Evolutionary conservation across 2,797 vertebrate genomes (phyloP).

Genomic region (Syngnathus rostellatus): DNA sequence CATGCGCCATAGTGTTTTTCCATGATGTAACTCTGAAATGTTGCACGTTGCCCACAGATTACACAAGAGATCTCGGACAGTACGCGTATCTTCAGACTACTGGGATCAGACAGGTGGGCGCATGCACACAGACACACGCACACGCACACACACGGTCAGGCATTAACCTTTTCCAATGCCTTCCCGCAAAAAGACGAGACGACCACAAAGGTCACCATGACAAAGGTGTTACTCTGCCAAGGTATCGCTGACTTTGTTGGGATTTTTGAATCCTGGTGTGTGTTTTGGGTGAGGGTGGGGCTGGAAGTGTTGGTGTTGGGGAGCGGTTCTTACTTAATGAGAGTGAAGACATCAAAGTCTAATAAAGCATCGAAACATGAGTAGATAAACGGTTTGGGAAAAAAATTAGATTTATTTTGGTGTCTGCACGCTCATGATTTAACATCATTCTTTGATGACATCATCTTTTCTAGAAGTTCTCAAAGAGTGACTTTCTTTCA

Average conservation of each 20-base stretch:
- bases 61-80: conserved; percentile 98
- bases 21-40: background rate
- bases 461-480: background rate
- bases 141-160: conserved; percentile 8
- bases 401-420: background rate
- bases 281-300: too few species aligned
- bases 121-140: conserved; percentile 2
- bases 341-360: conserved; percentile 9
- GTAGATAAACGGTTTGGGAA: background rate
- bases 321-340: conserved; percentile 4
- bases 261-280: conserved; percentile 21
- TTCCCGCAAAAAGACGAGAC: conserved; percentile 49
- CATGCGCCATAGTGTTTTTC: background rate
- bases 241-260: conserved; percentile 50
- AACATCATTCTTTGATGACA: background rate
- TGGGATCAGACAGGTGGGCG: conserved; percentile 93
- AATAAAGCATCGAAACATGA: background rate
- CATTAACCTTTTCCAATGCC: conserved; percentile 53
- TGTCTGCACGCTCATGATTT: background rate
- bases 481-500: too few species aligned
- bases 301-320: background rate
- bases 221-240: conserved; percentile 48
- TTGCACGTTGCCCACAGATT: conserved; percentile 66
- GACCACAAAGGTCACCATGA: conserved; percentile 50
- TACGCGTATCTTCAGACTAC: conserved; percentile 94